Base-by-base conservation (phyloP, 2,888 invertebrate species). In the Villa cingulata region DNA sequence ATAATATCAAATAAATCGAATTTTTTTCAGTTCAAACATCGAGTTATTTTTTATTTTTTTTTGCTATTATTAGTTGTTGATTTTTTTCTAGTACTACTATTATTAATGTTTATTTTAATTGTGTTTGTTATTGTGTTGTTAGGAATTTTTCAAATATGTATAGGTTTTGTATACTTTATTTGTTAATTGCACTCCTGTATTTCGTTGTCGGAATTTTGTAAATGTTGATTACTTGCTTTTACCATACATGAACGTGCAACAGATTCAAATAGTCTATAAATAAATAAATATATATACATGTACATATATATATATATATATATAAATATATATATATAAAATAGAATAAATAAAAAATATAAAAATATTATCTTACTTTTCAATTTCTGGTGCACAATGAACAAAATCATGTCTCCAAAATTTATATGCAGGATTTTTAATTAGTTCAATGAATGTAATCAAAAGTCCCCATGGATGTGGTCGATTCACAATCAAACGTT, bases 371-470 rank as follows among this genome's bases (percentile, higher is more conserved):
- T 77, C 86, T 80, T 71, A 94, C 92, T 96, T 96, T 73, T 96
- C 95, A 60, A 99, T 97, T 73, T 99, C 98, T 2, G 97, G 95
- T 18, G 98, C 97, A 70, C 98, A 99, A 64, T 95, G 94, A 2
- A 98, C 97, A 72, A 99, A 99, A 63, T 98, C 96, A 63, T 98
- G 97, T 55, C 85, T 83, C 97, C 98, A 98, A 72, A 99, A 98
- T 70, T 95, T 94, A 74, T 96, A 98, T 20, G 84, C 82, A 7
- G 94, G 95, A 73, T 98, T 98, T 70, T 97, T 96, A 62, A 99
- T 97, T 52, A 99, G 78, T 68, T 99, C 98, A 56, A 97, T 97
- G 71, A 98, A 98, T 0, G 98, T 99, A 56, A 98, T 95, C 36
- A 98, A 76, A 41, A 99, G 74, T 15, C 98, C 98, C 98, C 98